Evolutionary conservation across 2,797 vertebrate species (phyloP), one percentile per base, ranked within the genome.

Genomic region (Eurystomus glaucurus): DNA sequence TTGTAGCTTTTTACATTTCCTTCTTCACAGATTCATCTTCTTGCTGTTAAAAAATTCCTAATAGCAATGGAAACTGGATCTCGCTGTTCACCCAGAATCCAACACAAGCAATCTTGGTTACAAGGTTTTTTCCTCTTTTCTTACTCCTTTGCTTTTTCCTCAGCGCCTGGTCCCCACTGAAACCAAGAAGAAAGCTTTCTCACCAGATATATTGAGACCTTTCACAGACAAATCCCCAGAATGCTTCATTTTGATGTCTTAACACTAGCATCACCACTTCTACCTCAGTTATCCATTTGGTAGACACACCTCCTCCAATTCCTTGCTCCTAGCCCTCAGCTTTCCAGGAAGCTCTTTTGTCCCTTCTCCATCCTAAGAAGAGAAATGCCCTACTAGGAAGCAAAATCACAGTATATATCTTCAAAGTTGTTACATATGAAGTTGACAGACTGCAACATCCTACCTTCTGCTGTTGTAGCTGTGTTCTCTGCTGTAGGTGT

Each of bases 141-240:
- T 77, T 48, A 58, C 5, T 43, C 31, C 61, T 77, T 57, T 83
- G 29, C 35, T 62, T 84, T 85, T 75, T 64, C 35, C 31, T 88
- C 35, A 72, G 39, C 33, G 76, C 14, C 6, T 22, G 26, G 11
- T 52, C 62, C 69, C 52, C 61, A 37, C 22, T 81, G 61, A 88
- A 95, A 88, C 28, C 3, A 69, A 85, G 17, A 78, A 79, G 54
- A 91, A 82, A 82, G 19, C 18, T 81, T 88, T 93, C 31, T 84
- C 35, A 92, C 9, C 45, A 78, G 33, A 62, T 68, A 41, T 9
- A 39, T 60, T 80, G 10, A 68, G 65, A 62, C 5, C 11, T 88
- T 83, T 55, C 57, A 70, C 41, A 88, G 58, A 31, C 33, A 77
- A 93, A 88, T 64, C 23, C 55, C 14, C 43, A 81, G 48, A 93